Evolutionary conservation across 37 sponge, comb jelly and placozoan species (phyloP).

Genomic region (Halisarca cf. caerulea): DNA sequence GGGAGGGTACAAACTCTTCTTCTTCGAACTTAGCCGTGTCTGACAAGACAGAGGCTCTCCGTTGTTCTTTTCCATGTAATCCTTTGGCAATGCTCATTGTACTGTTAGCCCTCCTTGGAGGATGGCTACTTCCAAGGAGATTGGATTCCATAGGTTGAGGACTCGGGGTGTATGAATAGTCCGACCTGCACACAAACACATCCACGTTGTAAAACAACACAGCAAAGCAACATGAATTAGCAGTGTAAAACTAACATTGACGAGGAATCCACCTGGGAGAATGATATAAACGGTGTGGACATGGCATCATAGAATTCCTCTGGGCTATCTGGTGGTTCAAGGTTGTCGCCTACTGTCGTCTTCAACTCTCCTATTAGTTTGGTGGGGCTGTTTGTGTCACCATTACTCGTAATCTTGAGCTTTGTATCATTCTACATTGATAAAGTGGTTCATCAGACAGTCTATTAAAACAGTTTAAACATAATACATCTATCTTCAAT

Average conservation of each 20-base stretch:
- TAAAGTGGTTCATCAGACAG: too few species aligned
- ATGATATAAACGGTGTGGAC: background rate
- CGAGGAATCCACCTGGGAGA: too few species aligned
- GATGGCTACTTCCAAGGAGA: background rate
- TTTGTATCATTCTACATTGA: too few species aligned
- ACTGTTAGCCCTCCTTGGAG: background rate
- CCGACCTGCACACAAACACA: background rate
- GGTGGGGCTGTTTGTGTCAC: background rate
- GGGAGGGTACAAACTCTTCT: background rate
- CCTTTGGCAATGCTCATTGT: background rate
- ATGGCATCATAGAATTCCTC: conserved; percentile 18
- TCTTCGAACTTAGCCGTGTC: background rate
- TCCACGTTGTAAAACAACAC: background rate
- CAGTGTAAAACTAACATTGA: too few species aligned
- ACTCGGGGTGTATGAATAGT: background rate
- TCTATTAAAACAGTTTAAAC: too few species aligned
- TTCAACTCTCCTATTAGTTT: conserved; percentile 1
- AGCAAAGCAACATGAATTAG: background rate
- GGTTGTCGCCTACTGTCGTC: background rate
- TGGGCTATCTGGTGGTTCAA: background rate
- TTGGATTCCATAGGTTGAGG: background rate
- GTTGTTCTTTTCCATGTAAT: background rate
- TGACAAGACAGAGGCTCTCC: conserved; percentile 11
- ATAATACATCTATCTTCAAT: too few species aligned
- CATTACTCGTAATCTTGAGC: too few species aligned